Base-by-base conservation (phyloP, 2,797 vertebrate species). In the Uromys caudimaculatus region DNA sequence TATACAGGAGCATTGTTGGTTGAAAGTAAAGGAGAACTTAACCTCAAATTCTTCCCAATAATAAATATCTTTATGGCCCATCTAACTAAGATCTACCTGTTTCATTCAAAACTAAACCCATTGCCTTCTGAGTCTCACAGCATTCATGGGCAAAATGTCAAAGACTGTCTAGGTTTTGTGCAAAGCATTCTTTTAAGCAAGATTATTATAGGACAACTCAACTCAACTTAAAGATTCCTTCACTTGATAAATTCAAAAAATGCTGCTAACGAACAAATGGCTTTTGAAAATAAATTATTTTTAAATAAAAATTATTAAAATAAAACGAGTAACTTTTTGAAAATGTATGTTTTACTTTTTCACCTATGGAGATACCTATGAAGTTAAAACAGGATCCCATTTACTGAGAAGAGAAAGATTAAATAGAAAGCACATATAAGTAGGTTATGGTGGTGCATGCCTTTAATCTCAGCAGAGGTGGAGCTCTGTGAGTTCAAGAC, bases 51-150 rank as follows among this genome's bases (percentile, higher is more conserved):
- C 58, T 85, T 95, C 71, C 54, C 23, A 79, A 67, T 62, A 60
- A 89, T 52, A 35, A 38, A 19, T 41, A 82, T 4, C 44, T 84
- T 1, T 67, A 13, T 89, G 71, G 11, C 19, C 13, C 1, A 87
- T 73, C 81, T 86, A 89, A 93, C 24, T 91, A 77, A 62, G 44
- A 56, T 90, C 58, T 84, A 50, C 38, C 69, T 92, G 47, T 41
- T 94, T 90, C 32, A 54, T 76, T 95, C 50, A 90, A 93, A 95
- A 82, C 32, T 50, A 81, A 92, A 81, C 1, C 56, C 47, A 6
- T 10, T 75, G 62, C 1, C 58, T 16, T 79, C 38, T 54, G 35
- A 86, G 32, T 58, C 38, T 29, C 29, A 75, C 1, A 54, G n/a
- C 35, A 38, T 0, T 35, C 11, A 14, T 6, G 6, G 3, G 44